phyloP scores from a whole-genome alignment of 1,140 invertebrate species.

The Colletes latitarsis region DNA sequence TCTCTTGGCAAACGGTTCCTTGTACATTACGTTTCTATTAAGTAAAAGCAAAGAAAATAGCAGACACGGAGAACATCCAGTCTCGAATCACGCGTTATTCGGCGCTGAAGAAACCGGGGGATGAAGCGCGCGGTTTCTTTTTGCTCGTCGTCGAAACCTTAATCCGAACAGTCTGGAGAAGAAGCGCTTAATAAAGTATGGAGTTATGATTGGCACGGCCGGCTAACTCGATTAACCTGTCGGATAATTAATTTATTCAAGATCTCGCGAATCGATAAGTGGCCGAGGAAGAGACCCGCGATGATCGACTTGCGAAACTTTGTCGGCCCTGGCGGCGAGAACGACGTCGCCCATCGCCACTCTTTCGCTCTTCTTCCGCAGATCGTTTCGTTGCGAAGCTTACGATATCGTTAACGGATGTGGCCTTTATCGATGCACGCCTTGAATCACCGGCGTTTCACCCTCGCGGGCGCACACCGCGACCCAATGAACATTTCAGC shows the following conservation, averaged over 20 bases:
- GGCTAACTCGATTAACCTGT: conserved; percentile 69
- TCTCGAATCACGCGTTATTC: not conserved
- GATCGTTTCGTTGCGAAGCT: conserved; percentile 46
- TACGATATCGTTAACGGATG: conserved; percentile 51
- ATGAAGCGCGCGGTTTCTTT: not conserved
- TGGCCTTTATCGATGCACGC: conserved; percentile 36
- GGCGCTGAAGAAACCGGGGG: not conserved
- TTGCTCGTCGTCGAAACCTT: not conserved
- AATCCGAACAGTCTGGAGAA: conserved; percentile 6
- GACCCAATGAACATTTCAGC: no score
- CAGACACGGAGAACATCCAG: no score
- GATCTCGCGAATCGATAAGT: conserved; percentile 63
- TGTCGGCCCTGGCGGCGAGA: no score
- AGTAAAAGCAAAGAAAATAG: no score
- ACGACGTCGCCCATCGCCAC: conserved; percentile 1
- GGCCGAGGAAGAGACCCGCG: conserved; percentile 20
- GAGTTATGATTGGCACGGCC: conserved; percentile 59
- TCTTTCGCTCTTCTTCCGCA: not conserved
- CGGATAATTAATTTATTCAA: conserved; percentile 72
- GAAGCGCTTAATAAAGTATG: conserved; percentile 58
- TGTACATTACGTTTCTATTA: no score
- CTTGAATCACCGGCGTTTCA: conserved; percentile 13
- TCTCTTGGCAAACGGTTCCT: no score
- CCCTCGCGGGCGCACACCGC: not conserved
- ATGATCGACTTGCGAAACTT: conserved; percentile 59